Evolutionary conservation across 2,113 vertebrate genomes (phyloP).

Genomic region (Alligator mississippiensis): DNA sequence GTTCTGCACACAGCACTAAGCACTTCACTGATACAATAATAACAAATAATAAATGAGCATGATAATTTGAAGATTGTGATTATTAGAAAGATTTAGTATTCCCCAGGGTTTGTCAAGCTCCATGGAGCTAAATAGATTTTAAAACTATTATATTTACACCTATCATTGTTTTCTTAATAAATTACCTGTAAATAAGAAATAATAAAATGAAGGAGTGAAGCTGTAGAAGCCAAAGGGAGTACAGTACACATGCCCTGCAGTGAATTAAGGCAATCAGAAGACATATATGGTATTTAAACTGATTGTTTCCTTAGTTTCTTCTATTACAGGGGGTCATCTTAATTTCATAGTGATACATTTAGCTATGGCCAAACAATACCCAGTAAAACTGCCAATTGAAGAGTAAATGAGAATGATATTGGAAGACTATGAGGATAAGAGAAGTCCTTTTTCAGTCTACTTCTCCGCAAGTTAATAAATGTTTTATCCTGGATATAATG

Average conservation of each 20-base stretch:
- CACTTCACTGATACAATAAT: background rate
- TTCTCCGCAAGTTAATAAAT: background rate
- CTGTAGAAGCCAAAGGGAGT: background rate
- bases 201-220: background rate
- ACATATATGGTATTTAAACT: background rate
- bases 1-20: background rate
- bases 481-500: background rate
- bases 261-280: background rate
- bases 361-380: background rate
- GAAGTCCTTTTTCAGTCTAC: background rate
- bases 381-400: background rate
- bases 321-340: background rate
- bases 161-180: background rate
- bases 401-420: background rate
- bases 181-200: background rate
- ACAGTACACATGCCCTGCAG: background rate
- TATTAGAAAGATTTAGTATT: background rate
- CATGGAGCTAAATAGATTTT: background rate
- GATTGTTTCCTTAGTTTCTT: background rate
- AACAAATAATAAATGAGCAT: background rate
- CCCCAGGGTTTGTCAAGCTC: background rate
- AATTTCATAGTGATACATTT: background rate
- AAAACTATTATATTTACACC: no score
- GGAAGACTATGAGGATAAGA: background rate
- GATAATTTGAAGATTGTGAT: background rate